Conservation (phyloP, 2,797 vertebrate species). For the Parauchenoglanis punctatus region DNA sequence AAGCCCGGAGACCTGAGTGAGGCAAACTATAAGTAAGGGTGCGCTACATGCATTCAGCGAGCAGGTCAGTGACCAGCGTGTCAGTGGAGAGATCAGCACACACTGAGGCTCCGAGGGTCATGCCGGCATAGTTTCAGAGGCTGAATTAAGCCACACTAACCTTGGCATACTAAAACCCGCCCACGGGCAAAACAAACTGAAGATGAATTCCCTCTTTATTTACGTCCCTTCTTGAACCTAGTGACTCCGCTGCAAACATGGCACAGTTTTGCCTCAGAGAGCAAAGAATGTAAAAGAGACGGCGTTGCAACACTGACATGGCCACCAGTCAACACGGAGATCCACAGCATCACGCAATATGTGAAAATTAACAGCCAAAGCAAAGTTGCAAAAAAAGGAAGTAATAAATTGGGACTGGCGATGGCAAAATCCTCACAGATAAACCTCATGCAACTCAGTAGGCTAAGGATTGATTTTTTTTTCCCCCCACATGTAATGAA, state of each 20-base stretch:
- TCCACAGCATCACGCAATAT: neutral
- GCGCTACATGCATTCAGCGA: neutral
- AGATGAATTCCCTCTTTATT: slow-evolving; percentile 21
- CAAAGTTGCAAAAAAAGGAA: neutral
- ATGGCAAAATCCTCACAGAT: neutral
- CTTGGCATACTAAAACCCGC: neutral
- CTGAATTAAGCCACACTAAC: slow-evolving; percentile 15
- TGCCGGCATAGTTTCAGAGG: slow-evolving; percentile 18
- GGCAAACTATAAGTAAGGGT: neutral
- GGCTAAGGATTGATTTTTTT: neutral
- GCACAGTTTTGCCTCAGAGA: neutral
- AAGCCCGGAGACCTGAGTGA: neutral
- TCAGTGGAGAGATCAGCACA: neutral
- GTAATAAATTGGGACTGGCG: neutral
- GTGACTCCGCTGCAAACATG: neutral
- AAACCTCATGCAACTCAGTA: neutral
- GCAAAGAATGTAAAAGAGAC: neutral
- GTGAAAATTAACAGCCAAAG: neutral
- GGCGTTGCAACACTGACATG: neutral
- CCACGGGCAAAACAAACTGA: neutral
- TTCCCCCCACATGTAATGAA: neutral
- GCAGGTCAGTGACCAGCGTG: neutral
- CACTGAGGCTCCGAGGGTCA: neutral
- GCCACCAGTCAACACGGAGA: neutral
- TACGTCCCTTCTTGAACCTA: neutral